A percentile compares a stretch with the other conserved stretches of the same genome.
These are phyloP conservation scores for Anagyrus pseudococci DNA, from an alignment of 2,888 invertebrate genomes.

Conservation along the genomic window DNA sequence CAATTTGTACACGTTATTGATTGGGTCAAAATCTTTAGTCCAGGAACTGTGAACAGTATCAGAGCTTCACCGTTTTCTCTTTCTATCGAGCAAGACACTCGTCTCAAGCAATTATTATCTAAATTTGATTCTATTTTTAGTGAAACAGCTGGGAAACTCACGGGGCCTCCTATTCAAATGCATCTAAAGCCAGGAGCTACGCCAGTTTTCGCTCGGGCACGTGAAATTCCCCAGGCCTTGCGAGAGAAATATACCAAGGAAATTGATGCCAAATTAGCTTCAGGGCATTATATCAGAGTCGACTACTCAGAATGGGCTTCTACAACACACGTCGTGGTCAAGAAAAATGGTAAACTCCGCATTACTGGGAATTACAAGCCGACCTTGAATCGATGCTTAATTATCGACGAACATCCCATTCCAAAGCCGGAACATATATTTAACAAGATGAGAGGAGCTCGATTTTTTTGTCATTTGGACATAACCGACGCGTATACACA, in stretches of 20 bases:
- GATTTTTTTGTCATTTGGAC: constrained; percentile 2
- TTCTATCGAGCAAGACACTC: background rate
- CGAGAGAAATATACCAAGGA: constrained; percentile 1
- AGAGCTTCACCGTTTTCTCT: background rate
- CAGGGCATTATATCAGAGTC: background rate
- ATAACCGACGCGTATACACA: constrained; percentile 29
- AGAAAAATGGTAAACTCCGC: background rate
- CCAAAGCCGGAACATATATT: constrained; percentile 29
- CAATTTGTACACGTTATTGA: constrained; percentile 29
- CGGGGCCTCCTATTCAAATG: constrained; percentile 9
- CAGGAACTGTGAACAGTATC: background rate
- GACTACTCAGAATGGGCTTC: constrained; percentile 7
- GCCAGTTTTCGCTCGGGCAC: constrained; percentile 15
- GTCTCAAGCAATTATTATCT: background rate
- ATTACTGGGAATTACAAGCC: constrained; percentile 21
- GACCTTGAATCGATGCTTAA: constrained; percentile 26
- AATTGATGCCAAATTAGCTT: constrained; percentile 10
- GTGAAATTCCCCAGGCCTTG: constrained; percentile 23
- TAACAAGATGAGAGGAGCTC: constrained; percentile 22
- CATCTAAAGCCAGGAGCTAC: constrained; percentile 5
- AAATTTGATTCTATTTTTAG: constrained; percentile 23
- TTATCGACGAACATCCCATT: constrained; percentile 32
- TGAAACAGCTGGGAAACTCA: constrained; percentile 17
- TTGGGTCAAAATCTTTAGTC: constrained; percentile 1
- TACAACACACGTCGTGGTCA: constrained; percentile 7